Evolutionary conservation across 1,140 invertebrate genomes (phyloP), one percentile per base, ranked within the genome.

Genomic region (Formica exsecta): DNA sequence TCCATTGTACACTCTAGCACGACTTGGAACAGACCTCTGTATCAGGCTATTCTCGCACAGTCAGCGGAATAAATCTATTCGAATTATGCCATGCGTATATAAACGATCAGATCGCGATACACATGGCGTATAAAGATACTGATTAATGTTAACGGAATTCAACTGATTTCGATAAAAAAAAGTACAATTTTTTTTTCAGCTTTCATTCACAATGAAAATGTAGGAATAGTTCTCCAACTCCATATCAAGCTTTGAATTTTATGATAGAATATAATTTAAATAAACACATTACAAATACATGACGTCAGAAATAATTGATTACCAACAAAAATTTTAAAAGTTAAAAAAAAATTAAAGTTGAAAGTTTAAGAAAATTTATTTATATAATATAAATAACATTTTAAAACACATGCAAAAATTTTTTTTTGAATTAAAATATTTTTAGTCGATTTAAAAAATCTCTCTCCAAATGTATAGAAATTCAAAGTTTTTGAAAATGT

Each of bases 71-170:
- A 65, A 81, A 71, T 81, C 70, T 59, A 57, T 32, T 41, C 25
- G 16, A 81, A 44, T 22, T 81, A 38, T 61, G 25, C 36, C 32
- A 44, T 22, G 29, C 36, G 51, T 65, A 38, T 22, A 44, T 8
- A 9, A 2, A 36, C 19, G 36, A 19, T 13, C 11, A 44, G 22
- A 3, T 65, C 32, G 32, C 79, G 66, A 73, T 73, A 73, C 65
- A 71, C 36, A 59, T 71, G 77, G 70, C 36, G 64, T 59, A 80
- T 41, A 44, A 81, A 81, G 79, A 61, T 73, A 59, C 25, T 16
- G 77, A 81, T 80, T 81, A 81, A 59, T 51, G 36, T 81, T 73
- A 73, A 71, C 66, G 51, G 54, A 81, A 81, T 54, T 59, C 36
- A 36, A 32, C 6, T 19, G 8, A 38, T 80, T 70, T 71, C 51